These are phyloP conservation scores for Bombylius major DNA, from an alignment of 2,888 invertebrate species.

Conservation along the genomic window DNA sequence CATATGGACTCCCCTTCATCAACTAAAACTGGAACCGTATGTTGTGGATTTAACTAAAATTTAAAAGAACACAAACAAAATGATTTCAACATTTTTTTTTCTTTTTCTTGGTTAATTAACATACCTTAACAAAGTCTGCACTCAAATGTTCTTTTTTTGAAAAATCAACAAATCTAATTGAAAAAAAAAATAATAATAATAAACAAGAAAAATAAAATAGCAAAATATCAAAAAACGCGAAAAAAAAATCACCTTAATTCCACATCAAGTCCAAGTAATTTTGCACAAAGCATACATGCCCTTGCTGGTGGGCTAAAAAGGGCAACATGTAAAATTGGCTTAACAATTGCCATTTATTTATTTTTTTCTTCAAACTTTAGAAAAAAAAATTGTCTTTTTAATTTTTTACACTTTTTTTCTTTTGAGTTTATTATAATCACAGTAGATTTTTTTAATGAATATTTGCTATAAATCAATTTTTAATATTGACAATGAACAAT, in stretches of 20 bases:
- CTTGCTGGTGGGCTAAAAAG: conserved; percentile 39
- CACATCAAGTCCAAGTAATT: conserved; percentile 33
- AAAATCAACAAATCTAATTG: conserved; percentile 35
- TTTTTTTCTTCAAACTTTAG: not conserved
- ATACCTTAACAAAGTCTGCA: conserved; percentile 33
- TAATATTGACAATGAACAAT: too few relatives aligned
- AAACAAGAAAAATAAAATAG: not conserved
- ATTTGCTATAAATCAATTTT: too few relatives aligned
- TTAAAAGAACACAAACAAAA: too few relatives aligned
- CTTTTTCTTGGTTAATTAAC: not conserved
- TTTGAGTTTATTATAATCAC: too few relatives aligned
- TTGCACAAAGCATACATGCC: conserved; percentile 37
- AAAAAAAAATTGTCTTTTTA: too few relatives aligned
- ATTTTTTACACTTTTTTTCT: too few relatives aligned
- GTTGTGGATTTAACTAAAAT: conserved; percentile 43
- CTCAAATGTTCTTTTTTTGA: conserved; percentile 31
- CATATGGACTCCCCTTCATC: conserved; percentile 41
- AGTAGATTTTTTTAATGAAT: too few relatives aligned
- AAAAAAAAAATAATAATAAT: conserved; percentile 2
- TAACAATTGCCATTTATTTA: conserved; percentile 7
- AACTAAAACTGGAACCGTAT: conserved; percentile 43
- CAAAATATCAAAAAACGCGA: not conserved
- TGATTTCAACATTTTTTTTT: too few relatives aligned
- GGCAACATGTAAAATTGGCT: conserved; percentile 34
- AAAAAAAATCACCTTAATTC: not conserved